Base-by-base conservation (phyloP, 2,797 vertebrate species). In the Fundulus diaphanus region DNA sequence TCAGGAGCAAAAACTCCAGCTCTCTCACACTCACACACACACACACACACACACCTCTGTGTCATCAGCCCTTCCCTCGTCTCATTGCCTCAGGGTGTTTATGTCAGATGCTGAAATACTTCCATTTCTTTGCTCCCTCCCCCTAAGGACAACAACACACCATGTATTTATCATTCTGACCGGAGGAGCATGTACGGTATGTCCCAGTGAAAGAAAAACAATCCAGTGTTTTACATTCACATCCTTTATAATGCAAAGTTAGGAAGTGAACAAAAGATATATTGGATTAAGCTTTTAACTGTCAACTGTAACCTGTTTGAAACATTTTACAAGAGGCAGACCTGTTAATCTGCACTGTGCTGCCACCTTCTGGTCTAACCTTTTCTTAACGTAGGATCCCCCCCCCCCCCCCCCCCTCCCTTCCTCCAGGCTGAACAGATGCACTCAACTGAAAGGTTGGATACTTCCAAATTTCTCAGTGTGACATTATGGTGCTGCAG, bases 101-200 rank as follows among this genome's bases (percentile, higher is more conserved):
- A 40, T 66, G 63, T 66, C 63, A 66, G 40, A 66, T 7, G 37
- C 24, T 63, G 59, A 33, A 63, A 35, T 37, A 59, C 57, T 35
- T 59, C 29, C 9, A 33, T 20, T 59, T 24, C 35, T 63, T 20
- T 63, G 20, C 18, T 63, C 33, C 59, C 33, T 37, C 59, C 33
- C 18, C 33, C 11, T 13, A 40, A 63, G 11, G 27, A 31, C n/a
- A 63, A 6, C 59, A 42, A 66, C 63, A 42, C 5, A 66, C 37
- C 37, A 44, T 11, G 52, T 56, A 27, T 56, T 27, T 27, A 42
- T 66, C 24, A 66, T 11, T n/a, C 63, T n/a, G 63, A n/a, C 61
- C 42, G 61, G 35, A 65, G 35, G 24, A n/a, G 24, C 1, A 22
- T 61, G 57, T 11, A 12, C 20, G 29, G 15, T 33, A 31, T 7